Evolutionary conservation across 64 coral and sea anemone genomes (phyloP), one percentile per base, ranked within the genome.

Genomic region (Catalaphyllia jardinei): DNA sequence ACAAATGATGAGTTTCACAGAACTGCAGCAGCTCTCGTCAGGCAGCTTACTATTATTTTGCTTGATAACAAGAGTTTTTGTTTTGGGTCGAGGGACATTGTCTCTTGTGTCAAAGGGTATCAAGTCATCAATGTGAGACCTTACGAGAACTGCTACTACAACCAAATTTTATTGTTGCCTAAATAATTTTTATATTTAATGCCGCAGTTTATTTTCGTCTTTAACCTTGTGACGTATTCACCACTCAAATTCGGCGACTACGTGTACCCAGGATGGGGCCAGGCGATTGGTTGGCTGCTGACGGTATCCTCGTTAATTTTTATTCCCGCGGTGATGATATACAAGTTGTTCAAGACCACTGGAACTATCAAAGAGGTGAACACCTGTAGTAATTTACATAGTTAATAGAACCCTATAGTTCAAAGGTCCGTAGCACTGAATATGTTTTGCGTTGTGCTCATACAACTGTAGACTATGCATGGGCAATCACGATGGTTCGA

Each of bases 261-360:
- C 29, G 39, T 65, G 8, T 92, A 92, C 60, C 91, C 91, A 0
- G 82, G n/a, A 10, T 92, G 91, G 91, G 91, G 91, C 38, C 72
- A 92, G 50, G 91, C 74, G 28, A 87, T 92, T 67, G 91, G 91
- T 24, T 92, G 91, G 91, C 52, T 75, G 9, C 52, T 92, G 83
- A 85, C 83, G 19, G 57, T 72, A 24, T 77, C 91, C 0, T 92
- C 91, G 10, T 64, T 92, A 29, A 35, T 54, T 17, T 87, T 74
- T 24, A 86, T 92, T 19, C 91, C 91, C 11, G 74, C 74, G 16
- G 74, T 77, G 33, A 77, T 77, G 74, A 77, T 77, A 77, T 77
- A 50, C 74, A 77, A 77, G 49, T 42, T 77, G 74, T 38, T 77
- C 15, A 77, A 77, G 15, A 50, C 74, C 10, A 77, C 74, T 49